Evolutionary conservation across 1,140 invertebrate species (phyloP), one percentile per base, ranked within the genome.

Genomic region (Drosophila triauraria): DNA sequence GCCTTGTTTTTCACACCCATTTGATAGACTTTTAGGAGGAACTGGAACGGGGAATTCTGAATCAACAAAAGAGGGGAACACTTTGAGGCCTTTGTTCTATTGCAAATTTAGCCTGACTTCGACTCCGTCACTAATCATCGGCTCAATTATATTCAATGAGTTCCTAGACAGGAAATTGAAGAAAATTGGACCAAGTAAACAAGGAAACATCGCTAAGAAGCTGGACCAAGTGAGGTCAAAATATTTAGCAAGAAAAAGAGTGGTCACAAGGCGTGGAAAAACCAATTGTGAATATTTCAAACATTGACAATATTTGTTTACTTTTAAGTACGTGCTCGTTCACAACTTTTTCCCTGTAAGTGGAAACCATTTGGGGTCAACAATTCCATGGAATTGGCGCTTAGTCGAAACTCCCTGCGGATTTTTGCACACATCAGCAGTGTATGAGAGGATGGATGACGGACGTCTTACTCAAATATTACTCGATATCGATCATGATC

Each of bases 101-200:
- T 65, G 53, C 70, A 51, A 76, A 76, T 65, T 65, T 38, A 40
- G 10, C 42, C 40, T 23, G 30, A 35, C 42, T 51, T 51, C 35
- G 40, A 30, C 50, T 53, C 50, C 53, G 15, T 15, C 38, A 47
- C 61, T 63, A 38, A 46, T 64, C 53, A 64, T 50, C 67, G 25
- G 42, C 38, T 67, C 63, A 85, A 81, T 85, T 78, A 72, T 62
- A 12, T 74, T 61, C 56, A 74, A 78, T 63, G 63, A 68, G 60
- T 35, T 61, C 53, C 42, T 13, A 40, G 7, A 47, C 83, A 76
- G 83, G 83, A 87, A 87, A 70, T 83, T 48, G 58, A 75, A 60
- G 54, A 43, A 51, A 88, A 84, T 87, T 87, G 50, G 56, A 47
- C 15, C 25, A 53, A 32, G 56, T 61, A 50, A 67, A 67, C 46